Evolutionary conservation across 2,888 invertebrate species (phyloP).

Genomic region (Argyresthia goedartella): DNA sequence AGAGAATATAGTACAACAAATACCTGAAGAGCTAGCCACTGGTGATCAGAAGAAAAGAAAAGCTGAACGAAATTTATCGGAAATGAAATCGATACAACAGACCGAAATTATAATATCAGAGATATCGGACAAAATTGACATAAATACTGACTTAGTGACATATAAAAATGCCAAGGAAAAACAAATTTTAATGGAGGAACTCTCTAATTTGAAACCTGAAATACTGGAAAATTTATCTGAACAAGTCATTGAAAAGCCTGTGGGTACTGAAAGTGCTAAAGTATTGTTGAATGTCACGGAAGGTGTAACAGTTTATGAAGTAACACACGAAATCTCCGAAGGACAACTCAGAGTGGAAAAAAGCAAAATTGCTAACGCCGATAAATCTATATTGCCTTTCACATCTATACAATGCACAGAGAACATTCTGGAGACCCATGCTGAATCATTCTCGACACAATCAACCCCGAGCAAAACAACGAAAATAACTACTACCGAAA

Average conservation of each 20-base stretch:
- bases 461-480: conserved; percentile 26
- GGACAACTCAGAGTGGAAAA: conserved; percentile 23
- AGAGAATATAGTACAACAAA: conserved; percentile 32
- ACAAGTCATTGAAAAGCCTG: conserved; percentile 23
- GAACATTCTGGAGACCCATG: conserved; percentile 34
- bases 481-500: conserved; percentile 33
- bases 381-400: conserved; percentile 35
- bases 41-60: conserved; percentile 16
- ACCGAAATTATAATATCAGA: conserved; percentile 30
- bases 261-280: conserved; percentile 27
- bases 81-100: conserved; percentile 34
- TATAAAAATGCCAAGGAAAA: conserved; percentile 30
- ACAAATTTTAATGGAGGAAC: conserved; percentile 29
- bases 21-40: conserved; percentile 18
- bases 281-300: conserved; percentile 30
- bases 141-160: conserved; percentile 12
- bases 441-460: conserved; percentile 30
- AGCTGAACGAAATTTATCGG: conserved; percentile 26
- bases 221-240: conserved; percentile 22
- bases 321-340: conserved; percentile 38
- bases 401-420: conserved; percentile 49
- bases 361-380: conserved; percentile 32
- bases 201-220: conserved; percentile 26
- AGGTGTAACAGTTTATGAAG: conserved; percentile 42
- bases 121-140: conserved; percentile 20